Evolutionary conservation across 2,888 invertebrate species (phyloP).

Genomic region (Machimus atricapillus): DNA sequence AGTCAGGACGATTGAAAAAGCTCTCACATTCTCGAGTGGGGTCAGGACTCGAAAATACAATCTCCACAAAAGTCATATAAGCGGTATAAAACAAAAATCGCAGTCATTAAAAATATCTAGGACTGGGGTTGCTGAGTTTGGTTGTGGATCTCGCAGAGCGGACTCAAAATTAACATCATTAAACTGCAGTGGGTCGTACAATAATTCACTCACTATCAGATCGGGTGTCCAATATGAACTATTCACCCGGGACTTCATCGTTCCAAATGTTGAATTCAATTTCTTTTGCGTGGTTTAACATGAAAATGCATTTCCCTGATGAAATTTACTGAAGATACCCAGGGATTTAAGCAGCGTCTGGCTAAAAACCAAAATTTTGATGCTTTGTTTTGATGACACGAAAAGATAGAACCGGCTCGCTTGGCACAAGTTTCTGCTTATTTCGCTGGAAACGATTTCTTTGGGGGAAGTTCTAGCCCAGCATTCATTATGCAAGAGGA

Average conservation of each 20-base stretch:
- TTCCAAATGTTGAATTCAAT: slow-evolving; percentile 39
- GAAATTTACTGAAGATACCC: slow-evolving; percentile 20
- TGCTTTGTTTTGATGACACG: slow-evolving; percentile 46
- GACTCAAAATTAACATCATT: slow-evolving; percentile 26
- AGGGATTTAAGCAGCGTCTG: slow-evolving; percentile 15
- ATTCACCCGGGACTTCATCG: slow-evolving; percentile 30
- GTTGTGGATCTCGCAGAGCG: not conserved
- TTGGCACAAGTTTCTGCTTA: slow-evolving; percentile 44
- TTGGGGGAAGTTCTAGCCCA: slow-evolving; percentile 15
- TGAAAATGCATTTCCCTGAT: slow-evolving; percentile 36
- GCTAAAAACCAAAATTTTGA: slow-evolving; percentile 42
- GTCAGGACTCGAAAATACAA: not conserved
- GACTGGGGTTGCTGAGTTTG: not conserved
- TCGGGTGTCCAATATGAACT: slow-evolving; percentile 36
- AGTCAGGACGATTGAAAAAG: not conserved
- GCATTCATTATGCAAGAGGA: slow-evolving; percentile 36
- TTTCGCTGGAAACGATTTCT: slow-evolving; percentile 41
- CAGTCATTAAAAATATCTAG: slow-evolving; percentile 30
- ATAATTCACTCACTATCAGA: slow-evolving; percentile 37
- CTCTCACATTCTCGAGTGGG: not conserved
- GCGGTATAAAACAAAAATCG: slow-evolving; percentile 7
- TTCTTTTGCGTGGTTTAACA: slow-evolving; percentile 39
- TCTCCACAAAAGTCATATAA: slow-evolving; percentile 14
- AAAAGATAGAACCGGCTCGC: slow-evolving; percentile 42
- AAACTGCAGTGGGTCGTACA: slow-evolving; percentile 21